Evolutionary conservation across 2,888 invertebrate genomes (phyloP).

Genomic region (Macrosoma leucophasiata): DNA sequence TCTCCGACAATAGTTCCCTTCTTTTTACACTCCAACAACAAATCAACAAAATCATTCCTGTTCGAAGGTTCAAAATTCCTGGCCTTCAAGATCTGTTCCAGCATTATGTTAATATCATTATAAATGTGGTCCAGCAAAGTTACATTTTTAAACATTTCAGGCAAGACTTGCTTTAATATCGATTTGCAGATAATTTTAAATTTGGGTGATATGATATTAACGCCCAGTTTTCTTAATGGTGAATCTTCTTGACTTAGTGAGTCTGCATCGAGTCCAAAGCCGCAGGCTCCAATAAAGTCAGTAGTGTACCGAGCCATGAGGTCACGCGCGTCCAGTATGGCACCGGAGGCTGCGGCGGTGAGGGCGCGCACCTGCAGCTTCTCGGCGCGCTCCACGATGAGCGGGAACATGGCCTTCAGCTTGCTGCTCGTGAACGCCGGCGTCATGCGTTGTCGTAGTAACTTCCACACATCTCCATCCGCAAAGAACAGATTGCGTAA

Average conservation of each 20-base stretch:
- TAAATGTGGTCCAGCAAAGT: too few relatives aligned
- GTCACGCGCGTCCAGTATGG: conserved; percentile 33
- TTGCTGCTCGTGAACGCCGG: conserved; percentile 54
- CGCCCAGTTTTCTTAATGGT: conserved; percentile 32
- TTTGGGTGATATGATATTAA: too few relatives aligned
- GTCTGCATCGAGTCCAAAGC: conserved; percentile 38
- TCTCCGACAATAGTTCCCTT: conserved; percentile 40
- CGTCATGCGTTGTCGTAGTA: conserved; percentile 50
- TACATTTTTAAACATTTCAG: too few relatives aligned
- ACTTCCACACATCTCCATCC: conserved; percentile 53
- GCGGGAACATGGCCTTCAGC: conserved; percentile 54
- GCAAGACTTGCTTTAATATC: too few relatives aligned
- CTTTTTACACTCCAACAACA: conserved; percentile 40
- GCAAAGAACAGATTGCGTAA: conserved; percentile 41
- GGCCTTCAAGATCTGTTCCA: conserved; percentile 36
- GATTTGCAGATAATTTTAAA: too few relatives aligned
- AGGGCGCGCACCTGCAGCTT: conserved; percentile 34
- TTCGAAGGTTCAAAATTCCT: conserved; percentile 40
- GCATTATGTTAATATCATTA: too few relatives aligned
- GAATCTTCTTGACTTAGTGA: conserved; percentile 37
- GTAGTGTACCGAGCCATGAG: conserved; percentile 43
- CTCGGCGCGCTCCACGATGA: conserved; percentile 48
- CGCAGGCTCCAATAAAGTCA: conserved; percentile 44
- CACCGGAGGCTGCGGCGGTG: conserved; percentile 27
- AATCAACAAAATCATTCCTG: conserved; percentile 47